These are phyloP conservation scores for Drosophila pseudotakahashii DNA, from an alignment of 2,888 invertebrate species.

Conservation along the genomic window DNA sequence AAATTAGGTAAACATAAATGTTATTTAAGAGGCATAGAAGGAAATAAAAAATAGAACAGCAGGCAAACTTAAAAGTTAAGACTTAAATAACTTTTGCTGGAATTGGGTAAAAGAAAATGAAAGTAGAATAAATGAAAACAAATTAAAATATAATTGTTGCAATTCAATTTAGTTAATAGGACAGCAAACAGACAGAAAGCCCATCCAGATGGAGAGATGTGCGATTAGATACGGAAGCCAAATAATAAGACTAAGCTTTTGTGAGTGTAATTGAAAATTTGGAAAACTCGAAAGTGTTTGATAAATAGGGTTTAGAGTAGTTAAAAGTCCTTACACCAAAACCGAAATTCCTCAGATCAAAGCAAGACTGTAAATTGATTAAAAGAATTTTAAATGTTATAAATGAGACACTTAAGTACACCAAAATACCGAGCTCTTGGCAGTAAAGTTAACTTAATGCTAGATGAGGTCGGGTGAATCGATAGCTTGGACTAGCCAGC, in stretches of 20 bases:
- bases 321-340: constrained; percentile 83
- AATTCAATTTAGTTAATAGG: constrained; percentile 3
- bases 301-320: constrained; percentile 13
- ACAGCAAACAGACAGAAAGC: constrained; percentile 24
- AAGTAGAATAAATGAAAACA: constrained; percentile 35
- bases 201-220: constrained; percentile 23
- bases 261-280: neutral
- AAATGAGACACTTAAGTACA: constrained; percentile 43
- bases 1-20: constrained; percentile 22
- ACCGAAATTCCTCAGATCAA: constrained; percentile 85
- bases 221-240: neutral
- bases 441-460: constrained; percentile 5
- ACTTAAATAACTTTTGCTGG: constrained; percentile 43
- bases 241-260: constrained; percentile 22
- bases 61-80: constrained; percentile 29
- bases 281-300: neutral
- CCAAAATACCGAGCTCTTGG: constrained; percentile 21
- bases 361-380: constrained; percentile 86
- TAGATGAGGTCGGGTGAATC: constrained; percentile 13
- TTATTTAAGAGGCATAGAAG: constrained; percentile 17
- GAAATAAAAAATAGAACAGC: constrained; percentile 25
- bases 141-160: constrained; percentile 21
- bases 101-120: constrained; percentile 42
- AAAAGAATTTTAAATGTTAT: constrained; percentile 53
- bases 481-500: constrained; percentile 9